Percentiles rank a stretch among this genome's conserved stretches.
phyloP scores from a whole-genome alignment of 2,888 invertebrate genomes.

The Galerucella pusilla region DNA sequence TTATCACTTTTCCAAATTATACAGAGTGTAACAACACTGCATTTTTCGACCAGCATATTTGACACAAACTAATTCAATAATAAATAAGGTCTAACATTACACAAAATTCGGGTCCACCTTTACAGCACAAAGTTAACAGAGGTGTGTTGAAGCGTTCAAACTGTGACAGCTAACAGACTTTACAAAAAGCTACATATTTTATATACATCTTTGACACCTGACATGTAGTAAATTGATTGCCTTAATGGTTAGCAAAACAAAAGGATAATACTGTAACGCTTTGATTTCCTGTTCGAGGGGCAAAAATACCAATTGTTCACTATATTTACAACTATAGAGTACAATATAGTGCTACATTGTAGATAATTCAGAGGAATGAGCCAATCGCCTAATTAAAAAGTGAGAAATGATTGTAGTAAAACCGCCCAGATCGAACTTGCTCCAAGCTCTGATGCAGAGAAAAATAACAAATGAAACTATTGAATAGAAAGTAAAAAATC shows the following conservation, averaged over 20 bases:
- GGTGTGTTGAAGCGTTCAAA: not conserved
- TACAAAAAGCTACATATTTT: not conserved
- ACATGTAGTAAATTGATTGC: not conserved
- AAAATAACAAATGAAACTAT: not conserved
- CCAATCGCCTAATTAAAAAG: not conserved
- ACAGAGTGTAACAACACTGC: conserved; percentile 38
- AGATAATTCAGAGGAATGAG: not conserved
- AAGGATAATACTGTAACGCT: not conserved
- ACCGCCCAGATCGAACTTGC: not conserved
- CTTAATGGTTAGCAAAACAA: not conserved
- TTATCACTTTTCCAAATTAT: conserved; percentile 51
- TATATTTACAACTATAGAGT: not conserved
- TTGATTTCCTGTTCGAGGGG: too few relatives aligned
- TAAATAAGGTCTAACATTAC: not conserved
- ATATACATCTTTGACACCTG: not conserved
- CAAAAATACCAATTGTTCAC: not conserved
- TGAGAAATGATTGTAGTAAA: not conserved
- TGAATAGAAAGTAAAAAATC: too few relatives aligned
- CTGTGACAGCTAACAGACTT: not conserved
- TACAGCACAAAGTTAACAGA: not conserved
- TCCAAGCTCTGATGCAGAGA: not conserved
- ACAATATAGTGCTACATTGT: not conserved
- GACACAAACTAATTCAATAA: conserved; percentile 28
- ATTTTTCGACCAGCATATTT: conserved; percentile 16
- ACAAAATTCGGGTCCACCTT: not conserved